phyloP scores from a whole-genome alignment of 1,140 invertebrate species.

The Diorhabda carinulata region DNA sequence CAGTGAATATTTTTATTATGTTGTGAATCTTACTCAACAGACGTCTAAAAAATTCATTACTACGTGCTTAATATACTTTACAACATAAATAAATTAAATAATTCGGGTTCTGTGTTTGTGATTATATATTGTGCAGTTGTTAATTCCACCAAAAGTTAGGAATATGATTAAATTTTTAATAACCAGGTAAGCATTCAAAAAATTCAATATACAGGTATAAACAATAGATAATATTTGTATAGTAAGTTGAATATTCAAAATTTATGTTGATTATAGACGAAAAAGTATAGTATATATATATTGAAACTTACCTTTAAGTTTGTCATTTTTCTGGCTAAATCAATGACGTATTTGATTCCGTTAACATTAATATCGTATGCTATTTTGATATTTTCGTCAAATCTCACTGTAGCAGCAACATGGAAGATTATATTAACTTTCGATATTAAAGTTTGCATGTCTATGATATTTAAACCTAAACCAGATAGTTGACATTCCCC shows the following conservation, averaged over 20 bases:
- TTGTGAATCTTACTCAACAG: too few relatives aligned
- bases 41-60: too few relatives aligned
- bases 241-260: not conserved
- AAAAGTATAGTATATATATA: not conserved
- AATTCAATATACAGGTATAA: too few relatives aligned
- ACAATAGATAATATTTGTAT: too few relatives aligned
- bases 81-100: too few relatives aligned
- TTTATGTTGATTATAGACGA: not conserved
- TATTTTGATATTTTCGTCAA: constrained; percentile 74
- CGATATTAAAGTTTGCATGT: constrained; percentile 55
- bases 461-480: constrained; percentile 59
- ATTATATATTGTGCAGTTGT: too few relatives aligned
- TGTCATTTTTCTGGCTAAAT: constrained; percentile 60
- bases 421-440: constrained; percentile 78
- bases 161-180: too few relatives aligned
- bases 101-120: too few relatives aligned
- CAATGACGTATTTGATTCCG: constrained; percentile 57
- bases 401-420: constrained; percentile 83
- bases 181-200: too few relatives aligned
- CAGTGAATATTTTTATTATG: too few relatives aligned
- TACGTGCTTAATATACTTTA: too few relatives aligned
- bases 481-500: constrained; percentile 48
- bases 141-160: too few relatives aligned
- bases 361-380: constrained; percentile 60
- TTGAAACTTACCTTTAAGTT: constrained; percentile 53